A percentile compares a stretch with the other conserved stretches of the same genome.
Conservation (phyloP, 2,888 invertebrate species). For the Agrilus cyanescens region DNA sequence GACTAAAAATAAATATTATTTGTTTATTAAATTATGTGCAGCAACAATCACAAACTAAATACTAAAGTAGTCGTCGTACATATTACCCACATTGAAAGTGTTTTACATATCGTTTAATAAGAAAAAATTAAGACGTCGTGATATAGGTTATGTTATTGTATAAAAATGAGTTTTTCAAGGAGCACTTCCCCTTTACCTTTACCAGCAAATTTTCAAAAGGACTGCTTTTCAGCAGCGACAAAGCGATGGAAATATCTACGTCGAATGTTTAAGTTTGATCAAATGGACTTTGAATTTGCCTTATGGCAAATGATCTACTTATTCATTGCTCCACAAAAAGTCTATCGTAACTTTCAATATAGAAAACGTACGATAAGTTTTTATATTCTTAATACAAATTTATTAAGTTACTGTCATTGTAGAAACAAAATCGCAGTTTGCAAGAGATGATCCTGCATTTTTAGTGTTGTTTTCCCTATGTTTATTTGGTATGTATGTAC, state of each 20-base stretch:
- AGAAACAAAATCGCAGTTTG: conserved; percentile 98
- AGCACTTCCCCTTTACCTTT: conserved; percentile 56
- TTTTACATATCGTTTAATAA: too few species aligned
- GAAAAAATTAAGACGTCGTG: too few species aligned
- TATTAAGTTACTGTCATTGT: conserved; percentile 27
- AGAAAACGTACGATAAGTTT: conserved; percentile 72
- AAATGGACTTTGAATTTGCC: conserved; percentile 99
- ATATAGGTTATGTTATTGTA: too few species aligned
- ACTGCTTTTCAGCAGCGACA: conserved; percentile 72
- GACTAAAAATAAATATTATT: too few species aligned
- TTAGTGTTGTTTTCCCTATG: conserved; percentile 80
- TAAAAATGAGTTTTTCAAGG: conserved; percentile 36
- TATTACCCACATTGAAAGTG: too few species aligned
- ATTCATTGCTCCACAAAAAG: conserved; percentile 89
- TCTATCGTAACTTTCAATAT: conserved; percentile 94
- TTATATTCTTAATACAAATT: not conserved
- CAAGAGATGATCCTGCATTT: conserved; percentile 97
- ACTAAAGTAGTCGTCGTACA: too few species aligned
- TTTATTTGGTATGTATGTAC: conserved; percentile 56
- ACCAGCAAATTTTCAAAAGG: conserved; percentile 54
- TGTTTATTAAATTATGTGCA: too few species aligned
- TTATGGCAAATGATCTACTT: conserved; percentile 98
- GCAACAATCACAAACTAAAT: too few species aligned
- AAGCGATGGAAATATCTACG: conserved; percentile 81
- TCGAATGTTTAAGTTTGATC: conserved; percentile 77